Evolutionary conservation across 2,888 invertebrate species (phyloP).

Genomic region (Patella caerulea): DNA sequence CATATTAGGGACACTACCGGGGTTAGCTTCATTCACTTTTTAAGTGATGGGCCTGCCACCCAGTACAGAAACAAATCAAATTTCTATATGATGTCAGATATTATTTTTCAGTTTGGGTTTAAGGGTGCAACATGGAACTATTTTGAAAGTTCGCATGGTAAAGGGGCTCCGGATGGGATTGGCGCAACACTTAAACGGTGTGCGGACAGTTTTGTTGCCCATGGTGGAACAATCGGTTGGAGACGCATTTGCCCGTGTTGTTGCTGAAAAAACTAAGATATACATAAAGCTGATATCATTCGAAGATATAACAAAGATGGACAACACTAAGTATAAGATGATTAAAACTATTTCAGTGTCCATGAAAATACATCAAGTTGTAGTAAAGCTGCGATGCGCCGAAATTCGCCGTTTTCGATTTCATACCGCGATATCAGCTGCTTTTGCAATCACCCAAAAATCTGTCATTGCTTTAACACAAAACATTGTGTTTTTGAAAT

Average conservation of each 20-base stretch:
- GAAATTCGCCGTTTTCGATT: not conserved
- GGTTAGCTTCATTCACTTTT: not conserved
- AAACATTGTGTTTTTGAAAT: not conserved
- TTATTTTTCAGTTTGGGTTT: constrained; percentile 7
- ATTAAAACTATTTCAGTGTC: not conserved
- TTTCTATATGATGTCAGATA: constrained; percentile 51
- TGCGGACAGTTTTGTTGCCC: not conserved
- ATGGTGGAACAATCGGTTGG: not conserved
- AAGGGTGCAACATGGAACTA: not conserved
- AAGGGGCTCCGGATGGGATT: not conserved
- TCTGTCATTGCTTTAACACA: not conserved
- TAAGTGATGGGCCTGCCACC: not conserved
- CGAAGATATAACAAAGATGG: not conserved
- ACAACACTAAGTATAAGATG: not conserved
- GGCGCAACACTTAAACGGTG: not conserved
- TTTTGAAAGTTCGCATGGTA: not conserved
- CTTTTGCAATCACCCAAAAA: not conserved
- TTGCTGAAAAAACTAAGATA: not conserved
- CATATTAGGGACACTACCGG: not conserved
- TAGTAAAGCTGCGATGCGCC: no score
- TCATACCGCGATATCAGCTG: not conserved
- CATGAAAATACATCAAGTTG: not conserved
- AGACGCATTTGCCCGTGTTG: not conserved
- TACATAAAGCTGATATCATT: not conserved
- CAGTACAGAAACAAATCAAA: constrained; percentile 50